Evolutionary conservation across 2,113 vertebrate species (phyloP), one percentile per base, ranked within the genome.

Genomic region (Leptobrachium leishanense): DNA sequence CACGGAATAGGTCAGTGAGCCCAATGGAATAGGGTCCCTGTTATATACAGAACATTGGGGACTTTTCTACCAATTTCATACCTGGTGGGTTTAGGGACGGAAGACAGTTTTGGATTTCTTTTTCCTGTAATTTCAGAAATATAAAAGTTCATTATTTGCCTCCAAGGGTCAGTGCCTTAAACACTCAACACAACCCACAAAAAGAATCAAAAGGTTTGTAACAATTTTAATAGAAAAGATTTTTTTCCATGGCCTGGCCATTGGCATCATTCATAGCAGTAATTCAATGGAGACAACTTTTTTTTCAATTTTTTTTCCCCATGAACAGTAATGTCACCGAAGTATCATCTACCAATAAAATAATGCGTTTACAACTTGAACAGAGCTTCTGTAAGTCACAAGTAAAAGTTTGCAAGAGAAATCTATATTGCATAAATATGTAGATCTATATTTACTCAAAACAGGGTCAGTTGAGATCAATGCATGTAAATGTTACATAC

Each of bases 371-470:
- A 90, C 75, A 90, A 83, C 89, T 80, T 85, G 86, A 90, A 89
- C 86, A 2, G 86, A 90, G 88, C 85, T 90, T 90, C 87, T 90
- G 85, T 87, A 90, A 87, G 20, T 89, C 54, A 85, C 89, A 89
- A 89, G 84, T 89, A 90, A 90, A 90, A 88, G 85, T 89, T 90
- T 90, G 90, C 91, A 88, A 90, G 90, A 91, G 89, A 89, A 31
- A 68, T 15, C 12, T 87, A 90, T 84, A 86, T 85, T 59, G 2
- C 13, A 12, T 59, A 15, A 13, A 15, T 59, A 15, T 59, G 11
- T 59, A 59, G 9, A 4, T 15, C 9, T 59, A 59, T 59, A 59
- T 59, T 15, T 15, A 87, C 85, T 89, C 87, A 86, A 92, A 90
- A 31, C 20, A 31, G 90, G 89, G 89, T 90, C 86, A 90, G 87